Conservation (phyloP, 1,140 invertebrate genomes). For the Diprion similis region DNA sequence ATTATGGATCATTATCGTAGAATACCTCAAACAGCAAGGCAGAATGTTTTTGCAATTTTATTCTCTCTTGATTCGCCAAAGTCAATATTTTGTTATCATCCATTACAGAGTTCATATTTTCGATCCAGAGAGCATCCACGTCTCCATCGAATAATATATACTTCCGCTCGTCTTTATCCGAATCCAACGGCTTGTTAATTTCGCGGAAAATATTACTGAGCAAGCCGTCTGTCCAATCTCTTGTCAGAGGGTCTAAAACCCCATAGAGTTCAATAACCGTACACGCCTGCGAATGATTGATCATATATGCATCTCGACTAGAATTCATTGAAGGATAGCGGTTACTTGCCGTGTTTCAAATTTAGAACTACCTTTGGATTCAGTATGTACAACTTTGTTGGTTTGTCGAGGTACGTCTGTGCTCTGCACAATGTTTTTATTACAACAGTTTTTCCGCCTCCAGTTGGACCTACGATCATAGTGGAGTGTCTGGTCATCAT, state of each 20-base stretch:
- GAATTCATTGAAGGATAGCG: neutral
- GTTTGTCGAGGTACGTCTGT: slow-evolving; percentile 73
- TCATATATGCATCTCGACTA: slow-evolving; percentile 27
- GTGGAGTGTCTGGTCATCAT: slow-evolving; percentile 93
- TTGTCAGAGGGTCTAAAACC: slow-evolving; percentile 80
- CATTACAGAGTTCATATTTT: slow-evolving; percentile 97
- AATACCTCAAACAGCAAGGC: slow-evolving; percentile 85
- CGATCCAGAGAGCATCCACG: slow-evolving; percentile 92
- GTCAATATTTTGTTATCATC: slow-evolving; percentile 92
- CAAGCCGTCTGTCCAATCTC: slow-evolving; percentile 92
- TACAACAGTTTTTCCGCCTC: slow-evolving; percentile 88
- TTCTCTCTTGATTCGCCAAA: slow-evolving; percentile 88
- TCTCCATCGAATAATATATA: slow-evolving; percentile 94
- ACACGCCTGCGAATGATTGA: slow-evolving; percentile 68
- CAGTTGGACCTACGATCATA: slow-evolving; percentile 91
- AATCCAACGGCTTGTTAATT: slow-evolving; percentile 79
- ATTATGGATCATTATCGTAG: slow-evolving; percentile 21
- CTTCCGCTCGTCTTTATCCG: slow-evolving; percentile 71
- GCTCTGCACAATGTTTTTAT: slow-evolving; percentile 81
- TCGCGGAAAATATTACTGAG: slow-evolving; percentile 90
- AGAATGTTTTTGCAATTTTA: slow-evolving; percentile 82
- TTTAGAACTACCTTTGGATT: slow-evolving; percentile 78
- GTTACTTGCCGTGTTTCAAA: neutral
- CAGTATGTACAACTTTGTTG: slow-evolving; percentile 78
- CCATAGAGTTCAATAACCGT: slow-evolving; percentile 90